Conservation (phyloP, 2,888 invertebrate species). For the Neria commutata region DNA sequence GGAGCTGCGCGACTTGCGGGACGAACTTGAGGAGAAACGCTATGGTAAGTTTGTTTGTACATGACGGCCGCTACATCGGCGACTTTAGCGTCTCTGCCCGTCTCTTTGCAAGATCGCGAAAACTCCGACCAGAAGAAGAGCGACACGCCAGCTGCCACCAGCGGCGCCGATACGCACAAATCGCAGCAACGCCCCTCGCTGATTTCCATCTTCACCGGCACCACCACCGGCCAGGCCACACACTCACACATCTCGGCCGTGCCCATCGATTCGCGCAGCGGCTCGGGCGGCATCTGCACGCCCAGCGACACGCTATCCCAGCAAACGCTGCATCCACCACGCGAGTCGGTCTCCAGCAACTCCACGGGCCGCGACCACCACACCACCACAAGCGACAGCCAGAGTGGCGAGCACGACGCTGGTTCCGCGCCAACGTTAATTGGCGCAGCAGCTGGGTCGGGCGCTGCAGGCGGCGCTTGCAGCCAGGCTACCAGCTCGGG, state of each 20-base stretch:
- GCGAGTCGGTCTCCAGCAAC: constrained; percentile 68
- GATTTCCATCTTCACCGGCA: constrained; percentile 72
- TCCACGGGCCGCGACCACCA: constrained; percentile 65
- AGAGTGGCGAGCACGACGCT: constrained; percentile 54
- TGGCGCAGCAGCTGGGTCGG: constrained; percentile 37
- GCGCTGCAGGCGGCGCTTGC: constrained; percentile 3
- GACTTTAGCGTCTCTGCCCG: background rate
- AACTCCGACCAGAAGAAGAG: constrained; percentile 61
- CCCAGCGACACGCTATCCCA: constrained; percentile 62
- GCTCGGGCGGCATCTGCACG: constrained; percentile 61
- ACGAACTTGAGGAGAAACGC: constrained; percentile 78
- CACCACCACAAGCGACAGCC: constrained; percentile 60
- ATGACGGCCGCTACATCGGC: background rate
- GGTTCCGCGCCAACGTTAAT: constrained; percentile 51
- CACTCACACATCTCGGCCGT: constrained; percentile 59
- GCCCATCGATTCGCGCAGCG: constrained; percentile 61
- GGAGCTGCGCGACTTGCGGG: constrained; percentile 84
- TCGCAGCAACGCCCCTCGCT: constrained; percentile 71
- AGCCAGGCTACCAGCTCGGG: constrained; percentile 36
- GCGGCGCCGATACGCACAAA: constrained; percentile 64
- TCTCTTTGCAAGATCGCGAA: constrained; percentile 48
- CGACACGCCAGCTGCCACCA: constrained; percentile 59
- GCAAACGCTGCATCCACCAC: constrained; percentile 62
- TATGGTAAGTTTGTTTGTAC: constrained; percentile 48
- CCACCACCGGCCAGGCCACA: constrained; percentile 61